A percentile compares a stretch with the other conserved stretches of the same genome.
Conservation (phyloP, 1,140 invertebrate species). For the Prorops nasuta region DNA sequence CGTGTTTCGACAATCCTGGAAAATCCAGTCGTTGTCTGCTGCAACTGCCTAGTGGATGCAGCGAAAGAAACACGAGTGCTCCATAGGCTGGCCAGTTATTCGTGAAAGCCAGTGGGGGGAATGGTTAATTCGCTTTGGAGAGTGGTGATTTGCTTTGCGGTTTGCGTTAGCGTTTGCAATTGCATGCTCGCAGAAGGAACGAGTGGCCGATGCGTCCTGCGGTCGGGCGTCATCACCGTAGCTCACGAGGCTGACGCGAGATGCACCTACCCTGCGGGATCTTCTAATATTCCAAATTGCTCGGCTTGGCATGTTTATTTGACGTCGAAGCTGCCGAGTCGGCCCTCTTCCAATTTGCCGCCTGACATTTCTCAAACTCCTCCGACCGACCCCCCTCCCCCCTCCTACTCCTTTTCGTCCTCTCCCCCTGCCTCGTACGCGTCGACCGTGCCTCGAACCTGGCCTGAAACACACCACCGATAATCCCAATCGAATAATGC, state of each 20-base stretch:
- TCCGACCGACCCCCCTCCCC: conserved; percentile 13
- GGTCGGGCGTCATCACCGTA: conserved; percentile 52
- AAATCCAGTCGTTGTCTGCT: too few species aligned
- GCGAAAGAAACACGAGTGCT: too few species aligned
- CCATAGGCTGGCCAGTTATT: too few species aligned
- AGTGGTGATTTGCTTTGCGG: conserved; percentile 39
- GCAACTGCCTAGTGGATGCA: too few species aligned
- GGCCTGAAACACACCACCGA: too few species aligned
- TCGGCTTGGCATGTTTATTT: conserved; percentile 50
- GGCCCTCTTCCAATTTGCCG: conserved; percentile 42
- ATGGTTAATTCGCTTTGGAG: conserved; percentile 40
- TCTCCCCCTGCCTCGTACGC: neutral
- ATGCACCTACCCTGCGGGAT: conserved; percentile 40
- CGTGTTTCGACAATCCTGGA: too few species aligned
- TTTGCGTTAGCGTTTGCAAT: conserved; percentile 43
- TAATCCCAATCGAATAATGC: too few species aligned
- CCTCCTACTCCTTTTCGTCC: neutral
- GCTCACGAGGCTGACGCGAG: conserved; percentile 43
- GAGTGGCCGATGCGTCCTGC: conserved; percentile 39
- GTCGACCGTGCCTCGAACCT: neutral
- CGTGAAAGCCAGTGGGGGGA: conserved; percentile 14
- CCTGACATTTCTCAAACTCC: conserved; percentile 43
- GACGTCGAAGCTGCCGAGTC: conserved; percentile 43
- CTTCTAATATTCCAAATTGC: conserved; percentile 51
- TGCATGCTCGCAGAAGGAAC: conserved; percentile 29